These are phyloP conservation scores for Brachylomia viminalis DNA, from an alignment of 2,888 invertebrate species.

Conservation along the genomic window DNA sequence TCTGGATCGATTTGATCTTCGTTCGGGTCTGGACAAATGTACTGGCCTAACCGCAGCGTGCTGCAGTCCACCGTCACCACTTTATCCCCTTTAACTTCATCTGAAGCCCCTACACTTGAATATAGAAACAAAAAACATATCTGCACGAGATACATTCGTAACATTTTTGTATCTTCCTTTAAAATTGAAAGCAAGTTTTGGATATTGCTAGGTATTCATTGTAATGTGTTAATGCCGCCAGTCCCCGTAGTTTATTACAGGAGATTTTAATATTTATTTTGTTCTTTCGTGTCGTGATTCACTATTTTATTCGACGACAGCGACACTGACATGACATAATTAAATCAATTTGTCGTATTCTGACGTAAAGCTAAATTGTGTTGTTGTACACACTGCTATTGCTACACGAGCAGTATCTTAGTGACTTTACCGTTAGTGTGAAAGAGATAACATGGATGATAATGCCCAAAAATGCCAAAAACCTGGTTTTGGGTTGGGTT, in stretches of 20 bases:
- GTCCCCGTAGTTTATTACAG: not conserved
- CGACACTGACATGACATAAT: too few relatives aligned
- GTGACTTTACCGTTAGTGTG: not conserved
- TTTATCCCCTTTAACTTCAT: constrained; percentile 79
- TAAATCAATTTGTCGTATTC: not conserved
- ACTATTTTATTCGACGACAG: not conserved
- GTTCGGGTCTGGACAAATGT: constrained; percentile 95
- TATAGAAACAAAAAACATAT: constrained; percentile 71
- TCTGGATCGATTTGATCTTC: constrained; percentile 95
- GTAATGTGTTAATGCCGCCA: not conserved
- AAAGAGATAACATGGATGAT: not conserved
- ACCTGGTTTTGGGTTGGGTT: accelerated
- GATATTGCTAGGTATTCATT: constrained; percentile 26
- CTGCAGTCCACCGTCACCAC: constrained; percentile 91
- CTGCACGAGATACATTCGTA: constrained; percentile 52
- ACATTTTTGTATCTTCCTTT: constrained; percentile 47
- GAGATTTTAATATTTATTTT: constrained; percentile 17
- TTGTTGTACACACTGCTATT: not conserved
- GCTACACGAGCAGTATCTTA: not conserved
- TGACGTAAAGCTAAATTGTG: not conserved
- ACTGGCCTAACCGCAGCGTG: constrained; percentile 94
- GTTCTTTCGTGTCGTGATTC: constrained; percentile 4
- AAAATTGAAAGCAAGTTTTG: not conserved
- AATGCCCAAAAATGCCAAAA: not conserved
- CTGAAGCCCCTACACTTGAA: constrained; percentile 74